phyloP scores from a whole-genome alignment of 2,113 vertebrate genomes.

The Varanus komodoensis region DNA sequence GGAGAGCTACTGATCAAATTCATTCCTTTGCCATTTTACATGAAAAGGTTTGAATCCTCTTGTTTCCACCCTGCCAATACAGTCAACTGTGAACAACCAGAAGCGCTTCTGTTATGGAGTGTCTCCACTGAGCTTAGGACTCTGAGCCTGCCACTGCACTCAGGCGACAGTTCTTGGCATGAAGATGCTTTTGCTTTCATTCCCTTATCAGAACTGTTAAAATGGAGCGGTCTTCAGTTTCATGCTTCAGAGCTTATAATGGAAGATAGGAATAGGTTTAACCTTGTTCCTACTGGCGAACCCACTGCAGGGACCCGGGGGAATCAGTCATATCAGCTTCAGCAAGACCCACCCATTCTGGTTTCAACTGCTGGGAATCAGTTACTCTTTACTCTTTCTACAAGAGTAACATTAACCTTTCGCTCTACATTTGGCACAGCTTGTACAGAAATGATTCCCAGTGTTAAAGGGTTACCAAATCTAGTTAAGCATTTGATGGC shows the following conservation, averaged over 20 bases:
- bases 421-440: not conserved
- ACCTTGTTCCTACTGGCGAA: not conserved
- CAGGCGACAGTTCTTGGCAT: not conserved
- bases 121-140: not conserved
- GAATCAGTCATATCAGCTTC: not conserved
- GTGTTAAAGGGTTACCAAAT: not conserved
- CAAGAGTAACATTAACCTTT: not conserved
- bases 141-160: not conserved
- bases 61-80: not conserved
- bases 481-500: not conserved
- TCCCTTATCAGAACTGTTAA: not conserved
- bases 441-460: not conserved
- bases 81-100: not conserved
- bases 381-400: too few relatives aligned
- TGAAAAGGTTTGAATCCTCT: not conserved
- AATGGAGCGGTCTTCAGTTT: not conserved
- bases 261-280: not conserved
- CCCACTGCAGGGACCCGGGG: not conserved
- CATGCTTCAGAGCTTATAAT: not conserved
- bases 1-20: slow-evolving; percentile 28
- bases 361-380: not conserved
- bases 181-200: not conserved
- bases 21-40: slow-evolving; percentile 31
- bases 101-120: not conserved
- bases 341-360: not conserved